Conservation (phyloP, 2,113 vertebrate genomes). For the Dicaeum eximium region DNA sequence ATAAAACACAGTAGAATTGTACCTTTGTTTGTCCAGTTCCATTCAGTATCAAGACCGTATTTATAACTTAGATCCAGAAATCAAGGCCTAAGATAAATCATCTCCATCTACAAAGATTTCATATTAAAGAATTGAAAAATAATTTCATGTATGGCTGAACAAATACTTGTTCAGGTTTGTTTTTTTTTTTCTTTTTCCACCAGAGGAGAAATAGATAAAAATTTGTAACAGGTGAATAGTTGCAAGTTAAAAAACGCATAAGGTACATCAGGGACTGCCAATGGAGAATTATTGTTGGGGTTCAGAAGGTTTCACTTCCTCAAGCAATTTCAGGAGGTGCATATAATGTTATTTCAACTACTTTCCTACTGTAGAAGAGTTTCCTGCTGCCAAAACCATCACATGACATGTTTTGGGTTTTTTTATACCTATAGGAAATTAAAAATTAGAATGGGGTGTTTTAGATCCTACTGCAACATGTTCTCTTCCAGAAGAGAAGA, state of each 20-base stretch:
- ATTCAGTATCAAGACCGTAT: not conserved
- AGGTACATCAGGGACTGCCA: not conserved
- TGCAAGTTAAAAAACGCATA: not conserved
- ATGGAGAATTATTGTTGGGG: not conserved
- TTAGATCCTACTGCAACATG: not conserved
- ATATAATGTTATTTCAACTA: not conserved
- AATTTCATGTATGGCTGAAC: not conserved
- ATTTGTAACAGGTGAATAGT: not conserved
- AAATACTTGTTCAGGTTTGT: not conserved
- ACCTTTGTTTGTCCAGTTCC: not conserved
- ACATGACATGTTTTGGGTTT: fast-evolving
- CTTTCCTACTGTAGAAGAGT: not conserved
- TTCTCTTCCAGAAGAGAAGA: not conserved
- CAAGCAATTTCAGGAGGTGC: not conserved
- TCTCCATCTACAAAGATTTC: not conserved
- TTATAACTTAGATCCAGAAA: not conserved
- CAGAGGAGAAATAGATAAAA: not conserved
- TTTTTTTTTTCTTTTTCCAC: not conserved
- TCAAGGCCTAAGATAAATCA: not conserved
- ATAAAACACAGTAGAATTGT: not conserved
- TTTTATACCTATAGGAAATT: not conserved
- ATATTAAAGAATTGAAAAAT: not conserved
- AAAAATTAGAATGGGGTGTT: not conserved
- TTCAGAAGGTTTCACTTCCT: not conserved
- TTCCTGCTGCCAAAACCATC: not conserved